Base-by-base conservation (phyloP, 2,797 vertebrate genomes). In the Poliocrania exsul region DNA sequence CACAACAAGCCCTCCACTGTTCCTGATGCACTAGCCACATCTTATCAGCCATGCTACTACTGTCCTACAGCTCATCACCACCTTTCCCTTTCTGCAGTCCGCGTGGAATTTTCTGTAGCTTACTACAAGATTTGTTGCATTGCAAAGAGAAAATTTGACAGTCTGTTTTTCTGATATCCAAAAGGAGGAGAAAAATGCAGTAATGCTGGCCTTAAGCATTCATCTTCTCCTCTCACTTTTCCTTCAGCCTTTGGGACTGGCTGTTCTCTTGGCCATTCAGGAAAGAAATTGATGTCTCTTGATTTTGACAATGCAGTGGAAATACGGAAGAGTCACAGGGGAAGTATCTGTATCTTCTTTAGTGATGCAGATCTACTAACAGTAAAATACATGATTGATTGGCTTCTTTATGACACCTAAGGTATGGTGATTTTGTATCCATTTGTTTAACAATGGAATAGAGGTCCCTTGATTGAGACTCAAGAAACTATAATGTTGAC, bases 31-130 rank as follows among this genome's bases (percentile, higher is more conserved):
- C 12, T 33, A 74, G 23, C 37, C 14, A 18, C 25, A 57, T 66
- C 12, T 21, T 80, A 51, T 6, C 3, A 23, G 31, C 70, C 2
- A 0, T 38, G 29, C 3, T 28, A 9, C 38, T 66, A 4, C 1
- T 58, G n/a, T 54, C 46, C 25, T 65, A 2, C 6, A 38, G 47
- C 58, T 80, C 15, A 16, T 29, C 4, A 2, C 25, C 62, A 3
- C 37, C 19, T 78, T 92, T 88, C 9, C 21, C 18, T 60, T 78
- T 54, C 42, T 51, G 20, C 28, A 88, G 18, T 62, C 35, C 21
- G 14, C 6, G 5, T 69, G 50, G 56, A 16, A 47, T 72, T 72
- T 28, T 13, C n/a, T 35, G 16, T 35, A 6, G 31, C 4, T 20
- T 38, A 16, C 29, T 47, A 26, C 31, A 71, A 64, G 10, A 69